Base-by-base conservation (phyloP, 2,113 vertebrate species). In the rat (Rattus norvegicus) region DNA sequence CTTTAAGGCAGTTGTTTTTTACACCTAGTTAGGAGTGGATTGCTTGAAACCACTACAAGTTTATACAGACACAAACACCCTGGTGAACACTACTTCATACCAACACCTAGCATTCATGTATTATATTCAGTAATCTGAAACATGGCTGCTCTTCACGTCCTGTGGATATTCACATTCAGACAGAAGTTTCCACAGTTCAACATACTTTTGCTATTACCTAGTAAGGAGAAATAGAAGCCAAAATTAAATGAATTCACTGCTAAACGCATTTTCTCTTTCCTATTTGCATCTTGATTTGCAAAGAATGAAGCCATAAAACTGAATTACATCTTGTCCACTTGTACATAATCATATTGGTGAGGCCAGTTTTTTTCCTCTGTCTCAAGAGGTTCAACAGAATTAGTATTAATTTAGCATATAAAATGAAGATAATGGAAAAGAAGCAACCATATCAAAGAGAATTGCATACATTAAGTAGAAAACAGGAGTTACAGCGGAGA, bases 391-490 rank as follows among this genome's bases (percentile, higher is more conserved):
- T 79, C 59, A 95, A 49, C 2, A 12, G 56, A 92, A 91, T 93
- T 79, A 95, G 56, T 96, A 89, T 67, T 91, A 85, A 95, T 73
- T 92, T 86, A 52, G 61, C 20, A 87, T 30, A 69, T 28, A 94
- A 95, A 88, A n/a, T 85, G 24, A 91, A 95, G 24, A 88, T 39
- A 87, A 63, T 90, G 19, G 33, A 92, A 92, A 12, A 96, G 39
- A 84, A 84, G 10, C 70, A 56, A 30, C 5, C 47, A n/a, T 76
- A 83, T 22, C 39, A 91, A 89, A 91, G 47, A 91, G 39, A 17
- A 54, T 92, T 95, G 85, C 56, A 59, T 43, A 69, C 5, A 67
- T 39, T 85, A 76, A 88, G 36, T 39, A 83, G 30, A 65, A 91
- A 89, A 84, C 13, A 65, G 39, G 20, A 81, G 2, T 72, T 7